Conservation (phyloP, 2,797 vertebrate genomes). For the Malurus leucopterus region DNA sequence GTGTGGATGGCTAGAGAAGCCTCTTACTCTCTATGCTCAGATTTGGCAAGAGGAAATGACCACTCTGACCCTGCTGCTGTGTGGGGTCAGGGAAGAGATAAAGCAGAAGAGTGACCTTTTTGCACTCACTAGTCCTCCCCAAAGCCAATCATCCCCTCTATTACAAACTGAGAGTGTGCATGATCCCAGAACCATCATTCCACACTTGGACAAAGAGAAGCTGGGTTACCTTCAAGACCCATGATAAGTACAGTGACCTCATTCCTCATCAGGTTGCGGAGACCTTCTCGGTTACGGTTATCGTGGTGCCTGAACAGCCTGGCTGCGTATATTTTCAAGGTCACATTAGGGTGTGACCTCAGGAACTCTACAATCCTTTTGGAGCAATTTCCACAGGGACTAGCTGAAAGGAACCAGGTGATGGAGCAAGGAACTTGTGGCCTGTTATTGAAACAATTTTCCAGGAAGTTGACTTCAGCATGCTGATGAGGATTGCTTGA, state of each 20-base stretch:
- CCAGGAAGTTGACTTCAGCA: conserved; percentile 61
- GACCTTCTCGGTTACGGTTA: conserved; percentile 33
- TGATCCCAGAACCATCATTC: neutral
- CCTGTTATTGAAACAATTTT: neutral
- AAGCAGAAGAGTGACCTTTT: neutral
- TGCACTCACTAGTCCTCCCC: neutral
- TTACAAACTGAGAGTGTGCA: neutral
- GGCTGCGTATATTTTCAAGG: conserved; percentile 34
- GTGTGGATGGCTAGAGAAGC: neutral
- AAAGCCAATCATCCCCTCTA: neutral
- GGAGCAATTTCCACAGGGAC: conserved; percentile 55
- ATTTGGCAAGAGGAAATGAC: neutral
- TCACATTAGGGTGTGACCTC: conserved; percentile 10
- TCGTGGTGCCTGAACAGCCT: conserved; percentile 21
- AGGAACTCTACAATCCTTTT: conserved; percentile 44
- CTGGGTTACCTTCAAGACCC: conserved; percentile 40
- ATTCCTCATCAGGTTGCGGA: neutral
- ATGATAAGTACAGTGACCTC: conserved; percentile 45
- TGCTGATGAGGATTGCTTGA: neutral
- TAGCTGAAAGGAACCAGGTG: conserved; percentile 67
- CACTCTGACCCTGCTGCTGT: neutral
- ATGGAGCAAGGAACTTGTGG: conserved; percentile 30
- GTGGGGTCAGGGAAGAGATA: neutral
- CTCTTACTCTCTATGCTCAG: neutral
- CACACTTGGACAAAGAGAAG: neutral